Percentiles rank a stretch among this genome's conserved stretches.
phyloP scores from a whole-genome alignment of 2,888 invertebrate genomes.

The Balanococcus diminutus region DNA sequence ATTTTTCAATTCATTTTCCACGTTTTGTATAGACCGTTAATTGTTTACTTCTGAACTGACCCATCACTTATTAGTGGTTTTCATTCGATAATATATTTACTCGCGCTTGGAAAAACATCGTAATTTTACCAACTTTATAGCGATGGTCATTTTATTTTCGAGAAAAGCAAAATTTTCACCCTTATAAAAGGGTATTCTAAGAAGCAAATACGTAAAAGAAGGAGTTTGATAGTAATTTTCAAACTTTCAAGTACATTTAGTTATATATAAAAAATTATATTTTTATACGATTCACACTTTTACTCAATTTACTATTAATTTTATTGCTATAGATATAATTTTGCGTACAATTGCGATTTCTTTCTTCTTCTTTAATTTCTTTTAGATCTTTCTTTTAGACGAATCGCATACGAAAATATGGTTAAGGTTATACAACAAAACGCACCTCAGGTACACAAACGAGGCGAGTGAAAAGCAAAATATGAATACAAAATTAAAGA shows the following conservation, averaged over 20 bases:
- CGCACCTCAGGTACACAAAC: background rate
- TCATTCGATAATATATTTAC: too few relatives aligned
- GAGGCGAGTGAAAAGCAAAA: background rate
- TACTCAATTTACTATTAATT: background rate
- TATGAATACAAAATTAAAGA: background rate
- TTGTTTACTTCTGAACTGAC: too few relatives aligned
- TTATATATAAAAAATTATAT: background rate
- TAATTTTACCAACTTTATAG: too few relatives aligned
- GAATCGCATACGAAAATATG: background rate
- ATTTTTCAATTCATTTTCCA: too few relatives aligned
- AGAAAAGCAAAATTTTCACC: background rate
- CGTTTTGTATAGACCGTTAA: too few relatives aligned
- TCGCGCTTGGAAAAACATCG: too few relatives aligned
- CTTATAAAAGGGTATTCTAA: background rate
- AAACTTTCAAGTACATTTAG: background rate
- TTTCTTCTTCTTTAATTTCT: background rate
- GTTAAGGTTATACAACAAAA: background rate
- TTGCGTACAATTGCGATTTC: background rate
- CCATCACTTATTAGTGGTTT: too few relatives aligned
- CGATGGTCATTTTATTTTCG: background rate
- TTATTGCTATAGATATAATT: background rate
- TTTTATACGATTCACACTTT: background rate
- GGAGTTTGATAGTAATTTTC: background rate
- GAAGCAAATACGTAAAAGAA: background rate
- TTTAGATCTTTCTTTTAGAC: background rate